Evolutionary conservation across 2,113 vertebrate genomes (phyloP).

Genomic region (Catharus bicknelli): DNA sequence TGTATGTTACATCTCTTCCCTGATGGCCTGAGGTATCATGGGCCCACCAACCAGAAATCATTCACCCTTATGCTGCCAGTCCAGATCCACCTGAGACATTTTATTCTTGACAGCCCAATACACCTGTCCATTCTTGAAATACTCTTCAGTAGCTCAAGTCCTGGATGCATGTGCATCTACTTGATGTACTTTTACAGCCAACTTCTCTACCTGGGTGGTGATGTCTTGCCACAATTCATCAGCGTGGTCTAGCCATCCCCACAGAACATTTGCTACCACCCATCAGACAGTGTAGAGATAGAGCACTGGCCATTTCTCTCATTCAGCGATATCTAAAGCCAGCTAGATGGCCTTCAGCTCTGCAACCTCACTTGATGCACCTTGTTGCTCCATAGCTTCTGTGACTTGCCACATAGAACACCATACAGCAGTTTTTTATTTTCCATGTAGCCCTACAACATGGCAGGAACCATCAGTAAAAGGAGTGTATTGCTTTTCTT

Average conservation of each 20-base stretch:
- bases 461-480: neutral
- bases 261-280: too few species aligned
- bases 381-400: too few species aligned
- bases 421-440: neutral
- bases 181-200: accelerated
- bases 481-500: neutral
- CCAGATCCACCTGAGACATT: neutral
- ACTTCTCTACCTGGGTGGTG: neutral
- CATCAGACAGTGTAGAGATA: neutral
- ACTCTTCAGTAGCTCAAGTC: accelerated
- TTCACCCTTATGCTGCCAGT: neutral
- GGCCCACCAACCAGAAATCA: neutral
- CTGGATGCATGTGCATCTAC: accelerated
- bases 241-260: neutral
- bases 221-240: neutral
- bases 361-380: neutral
- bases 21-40: neutral
- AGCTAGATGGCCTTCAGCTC: neutral
- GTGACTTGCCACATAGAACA: neutral
- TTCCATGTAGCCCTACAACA: neutral
- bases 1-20: neutral
- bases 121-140: neutral
- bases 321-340: neutral
- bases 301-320: neutral
- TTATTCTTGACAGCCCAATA: neutral